Evolutionary conservation across 2,797 vertebrate genomes (phyloP).

Genomic region (Clamator glandarius): DNA sequence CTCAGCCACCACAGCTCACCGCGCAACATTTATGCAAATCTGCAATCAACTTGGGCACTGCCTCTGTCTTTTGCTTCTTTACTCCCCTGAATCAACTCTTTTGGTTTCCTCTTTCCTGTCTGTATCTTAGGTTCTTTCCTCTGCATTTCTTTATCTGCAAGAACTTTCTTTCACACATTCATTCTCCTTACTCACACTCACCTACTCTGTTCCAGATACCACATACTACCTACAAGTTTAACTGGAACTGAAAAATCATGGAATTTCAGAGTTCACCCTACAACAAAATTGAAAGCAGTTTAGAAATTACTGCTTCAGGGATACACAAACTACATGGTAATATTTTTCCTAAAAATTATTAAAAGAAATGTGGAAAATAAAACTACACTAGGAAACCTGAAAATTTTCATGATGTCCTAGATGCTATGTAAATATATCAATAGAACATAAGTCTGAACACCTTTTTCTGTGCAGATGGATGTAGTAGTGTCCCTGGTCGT

Average conservation of each 20-base stretch:
- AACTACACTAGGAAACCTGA: background rate
- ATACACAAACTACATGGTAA: background rate
- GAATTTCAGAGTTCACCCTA: background rate
- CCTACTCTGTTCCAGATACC: background rate
- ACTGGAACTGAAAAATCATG: background rate
- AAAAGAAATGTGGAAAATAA: background rate
- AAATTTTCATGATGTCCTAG: background rate
- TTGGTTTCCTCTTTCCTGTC: background rate
- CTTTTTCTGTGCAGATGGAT: background rate
- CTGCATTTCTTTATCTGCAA: background rate
- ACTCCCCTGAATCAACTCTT: background rate
- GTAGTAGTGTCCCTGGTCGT: background rate
- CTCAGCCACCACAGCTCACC: background rate
- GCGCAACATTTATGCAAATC: background rate
- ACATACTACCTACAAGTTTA: background rate
- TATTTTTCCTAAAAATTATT: background rate
- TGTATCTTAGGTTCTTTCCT: background rate
- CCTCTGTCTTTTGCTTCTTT: background rate
- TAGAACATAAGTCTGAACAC: background rate
- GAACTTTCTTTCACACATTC: background rate
- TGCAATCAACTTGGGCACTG: background rate
- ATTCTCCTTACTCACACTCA: background rate
- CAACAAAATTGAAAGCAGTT: background rate
- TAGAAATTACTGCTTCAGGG: background rate
- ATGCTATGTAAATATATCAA: background rate